A percentile compares a stretch with the other conserved stretches of the same genome.
These are phyloP conservation scores for Helicoverpa armigera DNA, from an alignment of 1,140 invertebrate species.

Conservation along the genomic window DNA sequence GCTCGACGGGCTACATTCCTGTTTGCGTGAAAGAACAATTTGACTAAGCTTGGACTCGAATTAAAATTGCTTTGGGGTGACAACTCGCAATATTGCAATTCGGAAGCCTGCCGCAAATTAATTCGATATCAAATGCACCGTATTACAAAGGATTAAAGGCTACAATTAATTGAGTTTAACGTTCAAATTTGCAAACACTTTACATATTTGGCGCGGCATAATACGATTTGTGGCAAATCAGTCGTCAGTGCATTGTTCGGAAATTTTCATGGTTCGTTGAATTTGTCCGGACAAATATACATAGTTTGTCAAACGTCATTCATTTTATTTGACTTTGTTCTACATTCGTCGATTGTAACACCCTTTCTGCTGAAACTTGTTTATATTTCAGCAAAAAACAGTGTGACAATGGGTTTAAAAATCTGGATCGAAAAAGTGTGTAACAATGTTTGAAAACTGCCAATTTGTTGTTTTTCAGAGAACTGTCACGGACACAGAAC, in stretches of 20 bases:
- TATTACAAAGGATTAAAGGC: constrained; percentile 64
- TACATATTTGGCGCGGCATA: constrained; percentile 39
- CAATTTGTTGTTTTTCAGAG: not conserved
- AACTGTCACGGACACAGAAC: too few species aligned
- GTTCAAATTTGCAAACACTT: constrained; percentile 43
- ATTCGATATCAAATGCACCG: constrained; percentile 44
- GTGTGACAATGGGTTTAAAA: too few species aligned
- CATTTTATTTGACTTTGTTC: constrained; percentile 41
- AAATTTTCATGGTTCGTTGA: constrained; percentile 46
- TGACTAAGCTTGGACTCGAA: constrained; percentile 61
- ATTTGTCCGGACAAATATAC: constrained; percentile 40
- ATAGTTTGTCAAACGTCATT: constrained; percentile 37
- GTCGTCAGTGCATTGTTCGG: constrained; percentile 35
- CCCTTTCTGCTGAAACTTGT: constrained; percentile 11
- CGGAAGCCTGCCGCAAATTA: constrained; percentile 55
- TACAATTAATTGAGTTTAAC: constrained; percentile 58
- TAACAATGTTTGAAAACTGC: too few species aligned
- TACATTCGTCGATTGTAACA: constrained; percentile 2
- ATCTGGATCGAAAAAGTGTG: too few species aligned
- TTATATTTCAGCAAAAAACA: too few species aligned
- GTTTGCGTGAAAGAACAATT: constrained; percentile 77
- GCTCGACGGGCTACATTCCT: constrained; percentile 66
- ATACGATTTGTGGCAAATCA: constrained; percentile 45
- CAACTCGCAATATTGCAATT: constrained; percentile 66
- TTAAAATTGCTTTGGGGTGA: constrained; percentile 67